These are phyloP conservation scores for Drosophila neonasuta DNA, from an alignment of 2,888 invertebrate genomes.

Conservation along the genomic window DNA sequence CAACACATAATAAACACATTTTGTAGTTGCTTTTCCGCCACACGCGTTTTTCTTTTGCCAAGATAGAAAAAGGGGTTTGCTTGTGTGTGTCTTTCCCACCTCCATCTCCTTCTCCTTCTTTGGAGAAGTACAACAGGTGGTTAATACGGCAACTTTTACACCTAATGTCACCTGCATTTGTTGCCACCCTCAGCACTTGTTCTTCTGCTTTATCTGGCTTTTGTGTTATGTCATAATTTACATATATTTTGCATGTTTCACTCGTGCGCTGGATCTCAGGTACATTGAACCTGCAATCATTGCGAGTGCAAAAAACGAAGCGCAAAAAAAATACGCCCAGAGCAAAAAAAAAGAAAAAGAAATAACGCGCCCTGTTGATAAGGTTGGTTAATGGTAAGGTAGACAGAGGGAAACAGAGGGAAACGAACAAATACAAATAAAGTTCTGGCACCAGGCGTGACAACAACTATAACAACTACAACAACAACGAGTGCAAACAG, in stretches of 20 bases:
- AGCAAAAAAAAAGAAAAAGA: conserved; percentile 21
- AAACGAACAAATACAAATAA: conserved; percentile 40
- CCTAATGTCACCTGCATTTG: conserved; percentile 61
- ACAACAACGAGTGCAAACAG: conserved; percentile 40
- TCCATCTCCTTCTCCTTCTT: not conserved
- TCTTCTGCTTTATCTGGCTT: conserved; percentile 17
- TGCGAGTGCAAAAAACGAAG: conserved; percentile 35
- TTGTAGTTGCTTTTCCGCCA: conserved; percentile 33
- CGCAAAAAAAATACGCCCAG: conserved; percentile 22
- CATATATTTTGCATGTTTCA: conserved; percentile 74
- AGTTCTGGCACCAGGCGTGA: conserved; percentile 61
- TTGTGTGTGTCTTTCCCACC: not conserved
- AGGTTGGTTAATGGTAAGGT: conserved; percentile 15
- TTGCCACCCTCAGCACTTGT: not conserved
- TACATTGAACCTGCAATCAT: conserved; percentile 72
- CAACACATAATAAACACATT: conserved; percentile 67
- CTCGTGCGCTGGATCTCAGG: conserved; percentile 45
- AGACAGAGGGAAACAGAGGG: not conserved
- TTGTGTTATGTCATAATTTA: conserved; percentile 69
- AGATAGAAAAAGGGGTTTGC: conserved; percentile 3
- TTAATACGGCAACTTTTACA: conserved; percentile 73
- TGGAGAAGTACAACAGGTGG: conserved; percentile 59
- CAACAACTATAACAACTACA: conserved; percentile 38
- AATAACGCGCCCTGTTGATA: conserved; percentile 35
- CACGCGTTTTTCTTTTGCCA: conserved; percentile 19